Evolutionary conservation across 2,113 vertebrate species (phyloP).

Genomic region (Girardinichthys multiradiatus): DNA sequence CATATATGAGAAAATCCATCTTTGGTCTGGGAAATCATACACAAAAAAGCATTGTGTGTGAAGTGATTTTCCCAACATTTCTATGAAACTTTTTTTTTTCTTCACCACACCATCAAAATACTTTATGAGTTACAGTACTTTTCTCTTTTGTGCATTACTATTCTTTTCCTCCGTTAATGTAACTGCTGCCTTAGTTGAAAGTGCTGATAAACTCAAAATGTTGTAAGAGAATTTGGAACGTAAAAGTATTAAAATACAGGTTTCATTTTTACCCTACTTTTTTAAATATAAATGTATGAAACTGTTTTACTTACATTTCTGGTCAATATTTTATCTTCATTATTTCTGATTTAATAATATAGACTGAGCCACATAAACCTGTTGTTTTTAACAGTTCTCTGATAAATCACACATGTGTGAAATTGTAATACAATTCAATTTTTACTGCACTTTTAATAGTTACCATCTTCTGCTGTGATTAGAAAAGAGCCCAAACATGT

Average conservation of each 20-base stretch:
- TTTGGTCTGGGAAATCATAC: not conserved
- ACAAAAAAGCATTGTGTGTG: not conserved
- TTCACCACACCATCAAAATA: no score
- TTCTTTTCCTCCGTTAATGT: not conserved
- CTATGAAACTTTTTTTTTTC: no score
- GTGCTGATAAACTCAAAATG: not conserved
- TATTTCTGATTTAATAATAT: not conserved
- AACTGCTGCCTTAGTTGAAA: not conserved
- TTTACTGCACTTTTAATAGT: not conserved
- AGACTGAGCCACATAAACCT: not conserved
- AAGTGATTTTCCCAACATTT: no score
- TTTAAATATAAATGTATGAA: not conserved
- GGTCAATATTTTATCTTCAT: not conserved
- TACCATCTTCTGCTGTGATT: no score
- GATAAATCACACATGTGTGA: not conserved
- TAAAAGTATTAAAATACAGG: not conserved
- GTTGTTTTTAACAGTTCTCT: not conserved
- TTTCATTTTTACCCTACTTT: not conserved
- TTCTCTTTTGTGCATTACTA: not conserved
- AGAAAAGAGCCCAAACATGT: no score
- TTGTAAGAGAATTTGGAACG: not conserved
- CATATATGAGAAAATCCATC: not conserved
- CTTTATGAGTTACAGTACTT: no score
- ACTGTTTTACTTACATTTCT: not conserved
- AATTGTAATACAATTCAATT: not conserved